A percentile compares a stretch with the other conserved stretches of the same genome.
Conservation (phyloP, 2,113 vertebrate species). For the Ammodytes marinus region DNA sequence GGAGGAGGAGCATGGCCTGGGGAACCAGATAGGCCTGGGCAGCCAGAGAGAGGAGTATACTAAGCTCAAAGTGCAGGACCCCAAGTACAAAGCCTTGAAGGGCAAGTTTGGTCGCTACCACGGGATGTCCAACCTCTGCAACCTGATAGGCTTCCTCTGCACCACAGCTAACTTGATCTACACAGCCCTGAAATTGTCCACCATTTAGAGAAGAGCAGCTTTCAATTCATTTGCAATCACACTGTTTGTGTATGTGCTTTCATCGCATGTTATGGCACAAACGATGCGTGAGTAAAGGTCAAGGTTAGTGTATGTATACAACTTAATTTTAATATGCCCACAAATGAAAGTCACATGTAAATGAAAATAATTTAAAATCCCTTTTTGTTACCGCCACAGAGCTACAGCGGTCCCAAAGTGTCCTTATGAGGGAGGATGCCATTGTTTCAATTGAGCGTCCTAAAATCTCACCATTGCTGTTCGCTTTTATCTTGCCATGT, state of each 20-base stretch:
- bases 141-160: constrained; percentile 86
- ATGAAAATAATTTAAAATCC: background rate
- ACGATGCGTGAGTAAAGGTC: background rate
- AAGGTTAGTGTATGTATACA: too few relatives aligned
- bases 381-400: background rate
- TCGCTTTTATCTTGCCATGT: background rate
- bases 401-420: background rate
- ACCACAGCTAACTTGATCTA: constrained; percentile 86
- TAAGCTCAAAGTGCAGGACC: constrained; percentile 88
- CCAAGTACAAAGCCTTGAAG: constrained; percentile 85
- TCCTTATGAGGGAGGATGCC: constrained; percentile 6
- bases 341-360: background rate
- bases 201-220: constrained; percentile 73
- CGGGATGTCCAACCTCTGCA: constrained; percentile 88
- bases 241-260: background rate
- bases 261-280: background rate
- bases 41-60: constrained; percentile 83
- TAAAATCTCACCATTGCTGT: background rate
- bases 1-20: constrained; percentile 89
- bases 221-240: background rate
- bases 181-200: constrained; percentile 84
- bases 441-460: background rate
- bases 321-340: background rate
- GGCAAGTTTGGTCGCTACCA: constrained; percentile 87
- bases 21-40: constrained; percentile 81